A percentile compares a stretch with the other conserved stretches of the same genome.
phyloP scores from a whole-genome alignment of 1,140 invertebrate genomes.

The Protaetia brevitarsis region DNA sequence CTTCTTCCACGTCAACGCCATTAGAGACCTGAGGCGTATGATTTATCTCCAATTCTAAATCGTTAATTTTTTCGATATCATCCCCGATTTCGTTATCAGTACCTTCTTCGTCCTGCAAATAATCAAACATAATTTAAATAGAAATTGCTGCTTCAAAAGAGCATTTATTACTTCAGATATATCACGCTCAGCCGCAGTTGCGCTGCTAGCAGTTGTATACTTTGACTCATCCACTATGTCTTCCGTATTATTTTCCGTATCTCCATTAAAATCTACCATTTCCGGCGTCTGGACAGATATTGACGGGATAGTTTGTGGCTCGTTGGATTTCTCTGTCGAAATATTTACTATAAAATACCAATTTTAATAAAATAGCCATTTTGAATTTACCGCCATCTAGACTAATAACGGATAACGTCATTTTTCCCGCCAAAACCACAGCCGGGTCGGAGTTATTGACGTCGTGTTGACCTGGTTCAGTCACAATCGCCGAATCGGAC shows the following conservation, averaged over 20 bases:
- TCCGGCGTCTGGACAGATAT: neutral
- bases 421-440: slow-evolving; percentile 78
- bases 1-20: slow-evolving; percentile 21
- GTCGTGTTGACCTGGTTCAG: slow-evolving; percentile 48
- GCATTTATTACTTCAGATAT: slow-evolving; percentile 33
- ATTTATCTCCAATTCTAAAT: slow-evolving; percentile 19
- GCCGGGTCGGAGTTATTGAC: slow-evolving; percentile 54
- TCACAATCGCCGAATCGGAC: slow-evolving; percentile 66
- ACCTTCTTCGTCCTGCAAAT: slow-evolving; percentile 21
- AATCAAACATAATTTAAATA: neutral
- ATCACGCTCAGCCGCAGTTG: slow-evolving; percentile 32
- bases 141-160: neutral
- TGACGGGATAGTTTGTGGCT: neutral
- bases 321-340: neutral
- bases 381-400: slow-evolving; percentile 50
- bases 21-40: slow-evolving; percentile 26
- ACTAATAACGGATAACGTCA: slow-evolving; percentile 83
- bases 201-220: slow-evolving; percentile 32
- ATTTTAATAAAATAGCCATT: too few relatives aligned
- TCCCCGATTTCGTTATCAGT: neutral
- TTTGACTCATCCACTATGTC: slow-evolving; percentile 35
- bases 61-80: neutral
- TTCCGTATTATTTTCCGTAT: slow-evolving; percentile 19
- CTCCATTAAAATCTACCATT: slow-evolving; percentile 2
- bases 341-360: too few relatives aligned